phyloP scores from a whole-genome alignment of 2,797 vertebrate genomes.

The Toxotes lorentzi region DNA sequence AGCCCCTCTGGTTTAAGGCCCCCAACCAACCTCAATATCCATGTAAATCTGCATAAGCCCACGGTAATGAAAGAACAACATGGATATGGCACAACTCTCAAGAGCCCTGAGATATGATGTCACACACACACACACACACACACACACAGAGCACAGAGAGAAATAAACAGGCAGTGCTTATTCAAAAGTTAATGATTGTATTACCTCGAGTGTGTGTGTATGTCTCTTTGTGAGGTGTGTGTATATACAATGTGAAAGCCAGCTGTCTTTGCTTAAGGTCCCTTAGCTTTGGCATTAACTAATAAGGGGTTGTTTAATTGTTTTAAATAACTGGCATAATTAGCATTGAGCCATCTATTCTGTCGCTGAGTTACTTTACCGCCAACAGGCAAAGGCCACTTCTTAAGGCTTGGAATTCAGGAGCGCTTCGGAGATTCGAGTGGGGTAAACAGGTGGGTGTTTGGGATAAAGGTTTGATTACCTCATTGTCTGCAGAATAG shows the following conservation, averaged over 20 bases:
- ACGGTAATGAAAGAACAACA: constrained; percentile 78
- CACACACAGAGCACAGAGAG: constrained; percentile 9
- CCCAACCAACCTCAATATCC: constrained; percentile 65
- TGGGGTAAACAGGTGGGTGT: constrained; percentile 30
- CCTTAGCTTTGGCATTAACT: constrained; percentile 17
- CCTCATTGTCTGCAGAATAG: constrained; percentile 14
- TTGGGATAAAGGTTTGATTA: constrained; percentile 13
- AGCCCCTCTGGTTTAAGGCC: constrained; percentile 58
- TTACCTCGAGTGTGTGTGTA: constrained; percentile 7
- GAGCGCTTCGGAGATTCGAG: neutral
- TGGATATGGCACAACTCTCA: constrained; percentile 52
- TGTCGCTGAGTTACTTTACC: constrained; percentile 9
- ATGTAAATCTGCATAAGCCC: constrained; percentile 71
- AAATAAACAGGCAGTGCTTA: constrained; percentile 44
- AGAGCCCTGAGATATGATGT: constrained; percentile 56
- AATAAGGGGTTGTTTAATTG: neutral
- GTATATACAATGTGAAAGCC: neutral
- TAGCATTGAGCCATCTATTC: constrained; percentile 1
- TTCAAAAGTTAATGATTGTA: constrained; percentile 50
- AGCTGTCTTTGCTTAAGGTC: constrained; percentile 13
- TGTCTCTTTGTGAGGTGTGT: neutral
- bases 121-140: constrained; percentile 17
- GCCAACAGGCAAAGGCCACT: neutral
- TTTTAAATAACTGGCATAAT: constrained; percentile 4
- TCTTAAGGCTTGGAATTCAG: neutral